Base-by-base conservation (phyloP, 2,113 vertebrate genomes). In the Pitta sordida region DNA sequence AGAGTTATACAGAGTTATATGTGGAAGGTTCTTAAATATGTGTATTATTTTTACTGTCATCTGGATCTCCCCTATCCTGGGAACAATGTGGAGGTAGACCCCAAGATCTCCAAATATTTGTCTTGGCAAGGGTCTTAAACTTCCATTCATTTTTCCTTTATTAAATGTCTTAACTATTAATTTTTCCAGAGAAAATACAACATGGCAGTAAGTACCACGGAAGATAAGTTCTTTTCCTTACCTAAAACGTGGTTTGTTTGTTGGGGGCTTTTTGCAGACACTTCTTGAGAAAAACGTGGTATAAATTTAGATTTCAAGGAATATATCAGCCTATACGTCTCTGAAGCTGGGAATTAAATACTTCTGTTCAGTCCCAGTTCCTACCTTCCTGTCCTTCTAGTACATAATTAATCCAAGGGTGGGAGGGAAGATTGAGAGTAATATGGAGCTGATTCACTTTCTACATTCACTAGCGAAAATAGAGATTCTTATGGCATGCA, bases 391-490 rank as follows among this genome's bases (percentile, higher is more conserved):
- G 26, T 56, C 19, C 14, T 44, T 85, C 44, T 79, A 64, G 29
- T n/a, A 88, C 30, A 79, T 34, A 87, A 91, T 83, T 94, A 91
- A 84, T 24, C 17, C 6, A 37, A 82, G 37, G 32, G 58, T 92
- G 34, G 82, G 90, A 91, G 48, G 65, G 15, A 93, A 94, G 43
- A 60, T 10, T 68, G 49, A 70, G 53, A 87, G 82, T 63, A 84
- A 95, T 34, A 52, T 34, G 39, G 36, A 51, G 46, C 46, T 95
- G 86, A 94, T 90, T 96, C 89, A 94, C 83, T 20, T 86, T 79
- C 46, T 56, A 79, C 27, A 64, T 43, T 79, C 43, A 71, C 41
- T 59, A 80, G 26, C 4, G 1, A 90, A 96, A 93, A 65, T 2
- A 91, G 34, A 81, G n/a, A 80, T 74, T 70, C 65, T 92, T 87